A percentile compares a stretch with the other conserved stretches of the same genome.
Conservation (phyloP, 2,797 vertebrate genomes). For the Poeciliopsis turneri region DNA sequence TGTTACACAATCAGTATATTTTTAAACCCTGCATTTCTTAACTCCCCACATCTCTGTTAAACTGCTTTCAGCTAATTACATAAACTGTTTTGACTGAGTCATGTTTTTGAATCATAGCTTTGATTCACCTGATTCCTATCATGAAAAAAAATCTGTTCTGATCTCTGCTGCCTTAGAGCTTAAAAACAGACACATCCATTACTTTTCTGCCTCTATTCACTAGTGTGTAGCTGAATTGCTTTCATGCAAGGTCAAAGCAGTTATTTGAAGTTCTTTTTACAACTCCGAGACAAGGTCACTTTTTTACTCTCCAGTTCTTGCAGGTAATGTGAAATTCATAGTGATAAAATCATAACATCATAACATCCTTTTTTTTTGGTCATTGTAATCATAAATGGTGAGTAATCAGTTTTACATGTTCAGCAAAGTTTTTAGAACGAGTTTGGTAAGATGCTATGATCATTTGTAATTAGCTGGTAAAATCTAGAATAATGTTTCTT, state of each 20-base stretch:
- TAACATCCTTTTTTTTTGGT: neutral
- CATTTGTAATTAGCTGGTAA: neutral
- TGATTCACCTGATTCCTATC: conserved; percentile 11
- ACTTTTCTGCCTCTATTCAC: neutral
- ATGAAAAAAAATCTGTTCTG: conserved; percentile 11
- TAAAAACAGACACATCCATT: neutral
- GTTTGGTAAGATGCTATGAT: neutral
- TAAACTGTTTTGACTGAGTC: conserved; percentile 3
- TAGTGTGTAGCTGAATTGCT: neutral
- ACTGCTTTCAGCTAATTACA: conserved; percentile 14
- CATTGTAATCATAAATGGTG: neutral
- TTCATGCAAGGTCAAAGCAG: neutral
- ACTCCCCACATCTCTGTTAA: neutral
- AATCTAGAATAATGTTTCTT: neutral
- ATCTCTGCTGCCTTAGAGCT: conserved; percentile 17
- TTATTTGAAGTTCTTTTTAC: conserved; percentile 1
- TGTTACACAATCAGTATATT: neutral
- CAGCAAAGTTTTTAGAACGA: neutral
- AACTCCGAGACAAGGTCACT: neutral
- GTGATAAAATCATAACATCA: conserved; percentile 3
- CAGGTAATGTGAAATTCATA: neutral
- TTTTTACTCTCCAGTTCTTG: neutral
- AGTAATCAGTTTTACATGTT: neutral
- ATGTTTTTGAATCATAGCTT: conserved; percentile 11
- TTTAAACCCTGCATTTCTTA: neutral